Conservation (phyloP, 2,888 invertebrate species). For the Melanargia galathea region DNA sequence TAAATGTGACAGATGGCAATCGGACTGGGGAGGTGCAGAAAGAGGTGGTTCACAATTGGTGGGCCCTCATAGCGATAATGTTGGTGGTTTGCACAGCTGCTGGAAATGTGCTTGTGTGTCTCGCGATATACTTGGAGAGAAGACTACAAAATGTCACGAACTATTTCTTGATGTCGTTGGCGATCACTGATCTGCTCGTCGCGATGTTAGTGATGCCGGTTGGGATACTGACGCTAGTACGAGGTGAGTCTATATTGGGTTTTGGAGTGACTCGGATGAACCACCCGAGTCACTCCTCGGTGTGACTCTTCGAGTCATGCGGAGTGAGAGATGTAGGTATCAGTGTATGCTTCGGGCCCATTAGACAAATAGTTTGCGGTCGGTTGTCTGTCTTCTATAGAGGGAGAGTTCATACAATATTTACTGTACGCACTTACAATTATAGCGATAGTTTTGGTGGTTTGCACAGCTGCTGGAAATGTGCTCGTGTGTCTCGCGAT, state of each 20-base stretch:
- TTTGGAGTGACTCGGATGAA: no score
- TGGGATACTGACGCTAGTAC: constrained; percentile 90
- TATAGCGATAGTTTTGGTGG: constrained; percentile 87
- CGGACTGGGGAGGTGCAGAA: constrained; percentile 46
- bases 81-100: constrained; percentile 93
- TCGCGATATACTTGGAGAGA: constrained; percentile 95
- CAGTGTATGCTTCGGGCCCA: no score
- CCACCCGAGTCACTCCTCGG: no score
- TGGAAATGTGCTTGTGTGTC: constrained; percentile 96
- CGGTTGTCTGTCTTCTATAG: no score
- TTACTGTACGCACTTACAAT: no score
- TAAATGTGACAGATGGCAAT: constrained; percentile 52
- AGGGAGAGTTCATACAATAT: no score
- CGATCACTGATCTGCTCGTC: constrained; percentile 97
- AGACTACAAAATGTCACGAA: constrained; percentile 98
- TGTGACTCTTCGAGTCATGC: no score
- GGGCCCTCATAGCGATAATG: constrained; percentile 88
- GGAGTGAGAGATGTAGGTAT: no score
- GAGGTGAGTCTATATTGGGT: constrained; percentile 83
- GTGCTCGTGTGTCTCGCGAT: constrained; percentile 97
- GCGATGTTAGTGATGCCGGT: constrained; percentile 98
- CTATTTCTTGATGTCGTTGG: constrained; percentile 97
- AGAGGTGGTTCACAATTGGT: constrained; percentile 85
- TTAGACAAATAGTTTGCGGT: no score
- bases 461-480: constrained; percentile 95